Percentiles rank a stretch among this genome's conserved stretches.
These are phyloP conservation scores for Brachionus manjavacas DNA, from an alignment of 1,140 invertebrate species.

Conservation along the genomic window DNA sequence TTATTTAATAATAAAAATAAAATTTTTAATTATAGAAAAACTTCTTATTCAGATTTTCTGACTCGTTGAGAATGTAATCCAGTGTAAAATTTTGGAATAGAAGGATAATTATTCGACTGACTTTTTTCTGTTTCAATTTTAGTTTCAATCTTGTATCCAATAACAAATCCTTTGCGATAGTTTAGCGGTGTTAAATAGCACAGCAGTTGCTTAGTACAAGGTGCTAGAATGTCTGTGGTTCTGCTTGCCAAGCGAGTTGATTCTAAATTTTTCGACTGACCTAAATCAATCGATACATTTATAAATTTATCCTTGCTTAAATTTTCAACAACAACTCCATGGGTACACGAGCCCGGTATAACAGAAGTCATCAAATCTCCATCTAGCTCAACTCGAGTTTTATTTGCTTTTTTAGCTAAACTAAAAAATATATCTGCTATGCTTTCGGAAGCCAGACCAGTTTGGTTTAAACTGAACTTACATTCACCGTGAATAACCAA, in stretches of 20 bases:
- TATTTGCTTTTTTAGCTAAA: not conserved
- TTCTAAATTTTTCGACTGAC: conserved; percentile 34
- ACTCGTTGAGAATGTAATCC: not conserved
- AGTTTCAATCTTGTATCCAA: conserved; percentile 32
- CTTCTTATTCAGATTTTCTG: not conserved
- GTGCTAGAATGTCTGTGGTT: not conserved
- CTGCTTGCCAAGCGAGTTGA: not conserved
- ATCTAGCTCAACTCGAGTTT: not conserved
- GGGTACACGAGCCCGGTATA: not conserved
- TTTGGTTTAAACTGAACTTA: conserved; percentile 14
- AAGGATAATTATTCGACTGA: not conserved
- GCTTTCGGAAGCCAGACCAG: not conserved
- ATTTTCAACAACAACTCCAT: conserved; percentile 36
- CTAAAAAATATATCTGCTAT: conserved; percentile 37
- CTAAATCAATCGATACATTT: not conserved
- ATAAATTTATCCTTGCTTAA: not conserved
- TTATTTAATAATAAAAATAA: not conserved
- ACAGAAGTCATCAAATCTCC: not conserved
- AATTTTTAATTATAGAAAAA: too few species aligned
- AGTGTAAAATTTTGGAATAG: not conserved
- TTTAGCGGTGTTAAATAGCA: conserved; percentile 11
- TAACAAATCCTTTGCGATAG: conserved; percentile 30
- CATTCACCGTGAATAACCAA: conserved; percentile 30
- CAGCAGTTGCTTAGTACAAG: not conserved
- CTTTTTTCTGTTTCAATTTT: not conserved